Evolutionary conservation across 2,888 invertebrate species (phyloP).

Genomic region (Drosophila demipolita): DNA sequence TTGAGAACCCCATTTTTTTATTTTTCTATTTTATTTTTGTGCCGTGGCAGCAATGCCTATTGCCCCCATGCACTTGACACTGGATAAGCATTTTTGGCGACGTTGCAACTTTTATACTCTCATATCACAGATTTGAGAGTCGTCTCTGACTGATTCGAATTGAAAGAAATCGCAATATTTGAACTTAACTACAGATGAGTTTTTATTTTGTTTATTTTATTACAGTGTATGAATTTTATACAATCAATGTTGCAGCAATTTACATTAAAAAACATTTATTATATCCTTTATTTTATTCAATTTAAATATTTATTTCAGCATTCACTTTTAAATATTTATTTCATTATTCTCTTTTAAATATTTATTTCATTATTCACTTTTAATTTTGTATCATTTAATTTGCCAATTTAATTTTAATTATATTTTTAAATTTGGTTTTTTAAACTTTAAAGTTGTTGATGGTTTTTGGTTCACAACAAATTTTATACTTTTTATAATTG

Average conservation of each 20-base stretch:
- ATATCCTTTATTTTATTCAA: background rate
- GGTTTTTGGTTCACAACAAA: no score
- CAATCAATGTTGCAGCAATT: background rate
- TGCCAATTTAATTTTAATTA: background rate
- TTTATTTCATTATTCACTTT: background rate
- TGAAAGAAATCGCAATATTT: no score
- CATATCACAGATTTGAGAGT: background rate
- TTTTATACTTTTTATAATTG: background rate
- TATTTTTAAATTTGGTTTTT: background rate
- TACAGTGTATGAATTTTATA: no score
- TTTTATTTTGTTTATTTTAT: no score
- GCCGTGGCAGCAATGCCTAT: slow-evolving; percentile 32
- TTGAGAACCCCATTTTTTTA: background rate
- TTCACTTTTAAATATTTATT: no score
- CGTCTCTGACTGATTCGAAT: background rate
- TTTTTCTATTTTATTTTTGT: background rate
- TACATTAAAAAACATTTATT: background rate
- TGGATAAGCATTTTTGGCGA: slow-evolving; percentile 40
- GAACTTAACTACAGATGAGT: no score
- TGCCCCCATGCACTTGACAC: slow-evolving; percentile 72
- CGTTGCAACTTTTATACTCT: slow-evolving; percentile 19
- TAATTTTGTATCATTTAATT: background rate
- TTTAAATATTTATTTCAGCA: background rate
- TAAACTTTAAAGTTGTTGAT: no score
- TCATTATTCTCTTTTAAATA: background rate